Conservation (phyloP, 37 sponge, comb jelly and placozoan species). For the Ephydatia muelleri region DNA sequence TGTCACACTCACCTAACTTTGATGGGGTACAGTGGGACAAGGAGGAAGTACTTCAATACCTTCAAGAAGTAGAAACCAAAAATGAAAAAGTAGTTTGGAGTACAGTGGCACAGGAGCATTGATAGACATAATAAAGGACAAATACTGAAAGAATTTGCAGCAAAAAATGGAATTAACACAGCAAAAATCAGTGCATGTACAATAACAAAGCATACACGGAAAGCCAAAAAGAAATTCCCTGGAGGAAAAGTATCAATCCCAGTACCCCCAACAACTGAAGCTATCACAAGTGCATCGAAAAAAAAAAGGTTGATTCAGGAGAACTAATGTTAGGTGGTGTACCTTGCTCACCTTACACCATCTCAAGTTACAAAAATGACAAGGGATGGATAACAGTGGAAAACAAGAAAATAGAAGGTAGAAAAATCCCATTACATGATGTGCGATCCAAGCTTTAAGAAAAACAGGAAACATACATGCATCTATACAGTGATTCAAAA, state of each 20-base stretch:
- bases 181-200: slow-evolving; percentile 10
- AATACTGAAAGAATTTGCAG: slow-evolving; percentile 5
- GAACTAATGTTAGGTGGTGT: slow-evolving; percentile 27
- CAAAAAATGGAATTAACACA: slow-evolving; percentile 11
- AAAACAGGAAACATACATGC: slow-evolving; percentile 21
- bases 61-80: slow-evolving; percentile 13
- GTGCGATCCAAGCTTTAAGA: slow-evolving; percentile 19
- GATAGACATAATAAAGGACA: slow-evolving; percentile 24
- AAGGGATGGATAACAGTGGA: slow-evolving; percentile 9
- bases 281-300: slow-evolving; percentile 8
- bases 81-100: slow-evolving; percentile 24
- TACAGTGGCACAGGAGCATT: slow-evolving; percentile 21
- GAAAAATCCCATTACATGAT: slow-evolving; percentile 25
- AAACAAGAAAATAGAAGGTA: slow-evolving; percentile 18
- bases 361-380: slow-evolving; percentile 2
- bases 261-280: slow-evolving; percentile 3
- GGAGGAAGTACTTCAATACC: background rate
- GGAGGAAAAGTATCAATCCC: slow-evolving; percentile 20
- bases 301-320: slow-evolving; percentile 30
- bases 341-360: slow-evolving; percentile 26
- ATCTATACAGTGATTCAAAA: too few relatives aligned
- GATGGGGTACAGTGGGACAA: slow-evolving; percentile 39
- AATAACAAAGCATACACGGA: background rate
- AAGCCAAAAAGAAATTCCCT: slow-evolving; percentile 8
- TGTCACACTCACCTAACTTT: slow-evolving; percentile 26